A percentile compares a stretch with the other conserved stretches of the same genome.
Conservation (phyloP, 2,113 vertebrate species). For the Silurus glanis region DNA sequence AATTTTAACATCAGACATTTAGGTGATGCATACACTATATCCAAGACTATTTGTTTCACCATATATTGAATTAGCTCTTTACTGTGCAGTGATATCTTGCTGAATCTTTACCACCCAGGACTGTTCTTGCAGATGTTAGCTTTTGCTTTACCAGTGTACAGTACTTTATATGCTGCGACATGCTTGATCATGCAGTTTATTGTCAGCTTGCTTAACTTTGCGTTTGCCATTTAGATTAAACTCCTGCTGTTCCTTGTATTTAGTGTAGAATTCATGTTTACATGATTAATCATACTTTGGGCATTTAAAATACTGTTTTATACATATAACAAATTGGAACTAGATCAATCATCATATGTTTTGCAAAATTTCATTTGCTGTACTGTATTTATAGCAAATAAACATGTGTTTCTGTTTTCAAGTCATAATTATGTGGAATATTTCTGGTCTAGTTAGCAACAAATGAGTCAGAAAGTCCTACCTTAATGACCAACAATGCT, state of each 20-base stretch:
- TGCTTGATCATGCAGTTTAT: neutral
- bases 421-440: neutral
- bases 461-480: neutral
- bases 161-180: neutral
- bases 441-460: neutral
- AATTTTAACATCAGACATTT: neutral
- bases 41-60: neutral
- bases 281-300: neutral
- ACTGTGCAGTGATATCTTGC: neutral
- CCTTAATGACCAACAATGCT: neutral
- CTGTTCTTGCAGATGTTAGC: neutral
- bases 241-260: neutral
- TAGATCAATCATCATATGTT: neutral
- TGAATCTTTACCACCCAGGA: neutral
- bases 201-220: neutral
- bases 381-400: neutral
- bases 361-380: too few relatives aligned
- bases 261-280: neutral
- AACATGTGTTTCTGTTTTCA: neutral
- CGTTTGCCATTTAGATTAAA: neutral
- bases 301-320: neutral
- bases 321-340: neutral
- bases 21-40: neutral
- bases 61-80: neutral
- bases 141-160: neutral